Conservation (phyloP, 2,888 invertebrate genomes). For the Pseudoips prasinana region DNA sequence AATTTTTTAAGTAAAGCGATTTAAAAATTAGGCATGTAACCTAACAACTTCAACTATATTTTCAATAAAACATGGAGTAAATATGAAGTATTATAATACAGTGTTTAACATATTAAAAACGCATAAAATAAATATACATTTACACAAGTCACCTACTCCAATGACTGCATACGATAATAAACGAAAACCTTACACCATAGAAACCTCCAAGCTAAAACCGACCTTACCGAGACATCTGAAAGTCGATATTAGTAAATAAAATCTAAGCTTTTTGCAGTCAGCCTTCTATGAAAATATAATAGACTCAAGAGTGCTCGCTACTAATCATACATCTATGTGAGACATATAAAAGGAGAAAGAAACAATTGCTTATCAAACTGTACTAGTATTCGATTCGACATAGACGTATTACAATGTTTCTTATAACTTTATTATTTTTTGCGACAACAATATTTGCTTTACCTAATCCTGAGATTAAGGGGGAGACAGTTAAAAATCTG, state of each 20-base stretch:
- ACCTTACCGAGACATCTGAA: constrained; percentile 25
- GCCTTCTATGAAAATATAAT: constrained; percentile 79
- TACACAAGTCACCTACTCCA: constrained; percentile 51
- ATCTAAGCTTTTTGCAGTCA: constrained; percentile 61
- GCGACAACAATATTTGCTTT: constrained; percentile 47
- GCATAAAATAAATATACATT: constrained; percentile 46
- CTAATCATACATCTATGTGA: constrained; percentile 67
- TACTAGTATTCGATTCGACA: constrained; percentile 51
- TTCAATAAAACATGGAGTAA: no score
- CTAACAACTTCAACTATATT: no score
- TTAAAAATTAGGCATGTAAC: no score
- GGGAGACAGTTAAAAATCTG: constrained; percentile 35
- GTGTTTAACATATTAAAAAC: no score
- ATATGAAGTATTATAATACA: no score
- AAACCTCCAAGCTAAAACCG: constrained; percentile 26
- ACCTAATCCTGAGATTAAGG: constrained; percentile 55
- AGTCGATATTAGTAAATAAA: constrained; percentile 22
- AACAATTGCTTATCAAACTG: constrained; percentile 69
- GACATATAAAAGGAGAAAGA: constrained; percentile 73
- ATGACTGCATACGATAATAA: constrained; percentile 66
- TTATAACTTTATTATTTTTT: constrained; percentile 42
- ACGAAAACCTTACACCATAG: constrained; percentile 40
- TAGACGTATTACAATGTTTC: constrained; percentile 67
- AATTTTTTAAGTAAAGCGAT: no score
- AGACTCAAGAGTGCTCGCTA: constrained; percentile 58